Conservation (phyloP, 2,113 vertebrate species). For the Hydrochoerus hydrochaeris region DNA sequence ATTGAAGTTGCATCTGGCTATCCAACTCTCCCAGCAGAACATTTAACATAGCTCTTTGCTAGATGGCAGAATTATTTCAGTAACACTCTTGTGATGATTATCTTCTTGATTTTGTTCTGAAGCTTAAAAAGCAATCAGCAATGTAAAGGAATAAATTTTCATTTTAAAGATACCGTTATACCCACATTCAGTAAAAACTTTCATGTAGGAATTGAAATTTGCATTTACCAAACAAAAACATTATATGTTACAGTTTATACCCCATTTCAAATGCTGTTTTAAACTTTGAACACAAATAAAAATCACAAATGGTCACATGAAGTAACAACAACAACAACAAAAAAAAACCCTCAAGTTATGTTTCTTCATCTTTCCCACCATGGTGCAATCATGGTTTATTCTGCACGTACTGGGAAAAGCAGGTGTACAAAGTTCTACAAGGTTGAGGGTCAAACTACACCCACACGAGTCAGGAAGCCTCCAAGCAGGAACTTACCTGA, state of each 20-base stretch:
- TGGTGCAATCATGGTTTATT: not conserved
- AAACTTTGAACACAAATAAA: conserved; percentile 5
- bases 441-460: rapidly evolving
- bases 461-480: not conserved
- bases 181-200: conserved; percentile 18
- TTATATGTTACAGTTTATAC: not conserved
- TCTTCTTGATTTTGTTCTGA: conserved; percentile 6
- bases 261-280: not conserved
- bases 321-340: too few relatives aligned
- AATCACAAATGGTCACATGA: not conserved
- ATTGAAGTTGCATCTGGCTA: rapidly evolving
- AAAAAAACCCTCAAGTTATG: not conserved
- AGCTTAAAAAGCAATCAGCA: conserved; percentile 19
- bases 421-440: not conserved
- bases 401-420: not conserved
- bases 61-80: not conserved
- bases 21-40: not conserved
- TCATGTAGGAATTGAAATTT: not conserved
- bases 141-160: not conserved
- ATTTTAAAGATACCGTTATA: not conserved
- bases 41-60: not conserved
- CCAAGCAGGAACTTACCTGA: not conserved
- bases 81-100: not conserved
- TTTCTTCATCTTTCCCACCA: not conserved
- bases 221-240: not conserved